Conservation (phyloP, 2,888 invertebrate species). For the Chalcosyrphus nemorum region DNA sequence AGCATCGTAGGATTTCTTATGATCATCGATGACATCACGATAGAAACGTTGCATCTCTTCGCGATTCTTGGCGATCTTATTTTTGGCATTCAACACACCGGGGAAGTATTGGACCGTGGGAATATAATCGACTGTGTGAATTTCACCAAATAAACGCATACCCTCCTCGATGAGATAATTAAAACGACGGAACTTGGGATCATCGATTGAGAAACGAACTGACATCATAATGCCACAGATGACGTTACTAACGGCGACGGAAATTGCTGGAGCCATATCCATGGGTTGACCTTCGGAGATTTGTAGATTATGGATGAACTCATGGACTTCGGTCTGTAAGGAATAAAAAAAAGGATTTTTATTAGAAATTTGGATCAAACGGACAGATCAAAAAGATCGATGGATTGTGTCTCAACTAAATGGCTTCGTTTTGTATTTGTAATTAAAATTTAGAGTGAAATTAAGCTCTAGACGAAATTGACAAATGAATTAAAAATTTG, state of each 20-base stretch:
- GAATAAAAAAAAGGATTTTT: too few relatives aligned
- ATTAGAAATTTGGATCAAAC: too few relatives aligned
- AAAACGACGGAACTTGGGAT: slow-evolving; percentile 89
- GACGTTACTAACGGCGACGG: slow-evolving; percentile 93
- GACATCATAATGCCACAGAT: slow-evolving; percentile 96
- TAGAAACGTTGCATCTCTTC: slow-evolving; percentile 93
- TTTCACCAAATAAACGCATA: slow-evolving; percentile 92
- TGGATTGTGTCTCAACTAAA: too few relatives aligned
- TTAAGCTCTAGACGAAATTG: too few relatives aligned
- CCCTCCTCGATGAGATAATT: slow-evolving; percentile 95
- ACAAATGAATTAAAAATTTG: too few relatives aligned
- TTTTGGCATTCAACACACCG: slow-evolving; percentile 85
- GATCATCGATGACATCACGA: slow-evolving; percentile 91
- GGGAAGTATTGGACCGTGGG: slow-evolving; percentile 88
- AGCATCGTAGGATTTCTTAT: slow-evolving; percentile 89
- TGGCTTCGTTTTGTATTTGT: too few relatives aligned
- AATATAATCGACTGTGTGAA: slow-evolving; percentile 92
- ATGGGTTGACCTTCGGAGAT: slow-evolving; percentile 86
- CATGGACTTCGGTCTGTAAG: slow-evolving; percentile 88
- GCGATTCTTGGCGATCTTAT: slow-evolving; percentile 87
- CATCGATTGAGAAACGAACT: slow-evolving; percentile 90
- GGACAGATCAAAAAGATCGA: not conserved
- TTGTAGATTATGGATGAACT: slow-evolving; percentile 87
- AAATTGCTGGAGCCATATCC: slow-evolving; percentile 89
- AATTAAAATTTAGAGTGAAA: too few relatives aligned